These are phyloP conservation scores for Vespertilio murinus DNA, from an alignment of 2,797 vertebrate genomes.

Conservation along the genomic window DNA sequence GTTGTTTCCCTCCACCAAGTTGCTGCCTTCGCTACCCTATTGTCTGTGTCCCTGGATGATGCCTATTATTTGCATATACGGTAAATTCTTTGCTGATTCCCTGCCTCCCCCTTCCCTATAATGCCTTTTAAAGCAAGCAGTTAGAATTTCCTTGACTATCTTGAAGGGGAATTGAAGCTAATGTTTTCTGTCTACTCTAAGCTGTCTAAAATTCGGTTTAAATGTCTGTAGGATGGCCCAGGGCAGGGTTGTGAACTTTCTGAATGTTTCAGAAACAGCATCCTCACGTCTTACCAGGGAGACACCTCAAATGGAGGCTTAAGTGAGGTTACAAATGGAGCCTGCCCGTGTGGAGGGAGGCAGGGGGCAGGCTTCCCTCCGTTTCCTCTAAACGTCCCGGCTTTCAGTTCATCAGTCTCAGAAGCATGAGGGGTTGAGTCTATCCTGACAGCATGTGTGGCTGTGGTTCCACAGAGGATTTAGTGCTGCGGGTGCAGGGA, in stretches of 20 bases:
- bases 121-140: slow-evolving; percentile 1
- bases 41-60: no score
- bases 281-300: neutral
- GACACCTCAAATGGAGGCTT: slow-evolving; percentile 10
- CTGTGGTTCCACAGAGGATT: slow-evolving; percentile 74
- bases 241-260: neutral
- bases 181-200: neutral
- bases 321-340: slow-evolving; percentile 25
- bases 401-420: slow-evolving; percentile 72
- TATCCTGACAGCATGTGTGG: slow-evolving; percentile 75
- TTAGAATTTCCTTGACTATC: neutral
- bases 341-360: neutral
- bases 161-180: slow-evolving; percentile 27
- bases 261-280: slow-evolving; percentile 7
- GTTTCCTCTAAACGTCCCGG: slow-evolving; percentile 63
- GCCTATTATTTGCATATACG: no score
- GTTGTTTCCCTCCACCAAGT: no score
- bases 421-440: slow-evolving; percentile 73
- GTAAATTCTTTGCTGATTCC: no score
- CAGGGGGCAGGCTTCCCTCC: neutral
- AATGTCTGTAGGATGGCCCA: neutral
- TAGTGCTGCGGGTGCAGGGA: slow-evolving; percentile 70
- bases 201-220: slow-evolving; percentile 19
- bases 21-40: no score
- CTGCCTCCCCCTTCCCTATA: neutral